These are phyloP conservation scores for Drosophila melanica DNA, from an alignment of 1,140 invertebrate genomes.

Conservation along the genomic window DNA sequence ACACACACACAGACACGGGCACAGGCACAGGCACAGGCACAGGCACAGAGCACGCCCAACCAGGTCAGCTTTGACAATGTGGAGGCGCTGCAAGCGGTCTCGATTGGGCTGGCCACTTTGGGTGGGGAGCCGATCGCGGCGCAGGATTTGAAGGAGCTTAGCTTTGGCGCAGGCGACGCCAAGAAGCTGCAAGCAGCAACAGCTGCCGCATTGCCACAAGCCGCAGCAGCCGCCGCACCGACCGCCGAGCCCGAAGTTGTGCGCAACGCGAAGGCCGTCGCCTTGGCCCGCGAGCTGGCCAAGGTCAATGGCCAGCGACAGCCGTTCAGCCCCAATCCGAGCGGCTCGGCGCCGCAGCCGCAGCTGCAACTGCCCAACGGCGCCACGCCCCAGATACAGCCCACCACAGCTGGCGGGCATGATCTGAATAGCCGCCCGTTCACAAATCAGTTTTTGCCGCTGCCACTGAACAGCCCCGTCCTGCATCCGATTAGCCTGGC, in stretches of 20 bases:
- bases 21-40: too few relatives aligned
- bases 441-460: background rate
- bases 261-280: conserved; percentile 1
- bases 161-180: background rate
- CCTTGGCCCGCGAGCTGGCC: background rate
- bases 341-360: background rate
- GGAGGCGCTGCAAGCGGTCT: background rate
- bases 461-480: background rate
- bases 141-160: background rate
- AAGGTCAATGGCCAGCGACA: background rate
- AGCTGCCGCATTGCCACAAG: background rate
- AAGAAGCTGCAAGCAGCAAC: background rate
- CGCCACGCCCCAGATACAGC: background rate
- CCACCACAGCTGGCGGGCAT: background rate
- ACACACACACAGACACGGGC: too few relatives aligned
- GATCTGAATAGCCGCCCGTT: background rate
- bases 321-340: background rate
- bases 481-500: background rate
- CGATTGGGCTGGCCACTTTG: background rate
- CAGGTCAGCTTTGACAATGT: background rate
- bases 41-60: background rate
- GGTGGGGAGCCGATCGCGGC: background rate
- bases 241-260: background rate
- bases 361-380: background rate
- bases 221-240: background rate